Conservation (phyloP, 2,797 vertebrate genomes). For the Acrossocheilus wenchowensis region DNA sequence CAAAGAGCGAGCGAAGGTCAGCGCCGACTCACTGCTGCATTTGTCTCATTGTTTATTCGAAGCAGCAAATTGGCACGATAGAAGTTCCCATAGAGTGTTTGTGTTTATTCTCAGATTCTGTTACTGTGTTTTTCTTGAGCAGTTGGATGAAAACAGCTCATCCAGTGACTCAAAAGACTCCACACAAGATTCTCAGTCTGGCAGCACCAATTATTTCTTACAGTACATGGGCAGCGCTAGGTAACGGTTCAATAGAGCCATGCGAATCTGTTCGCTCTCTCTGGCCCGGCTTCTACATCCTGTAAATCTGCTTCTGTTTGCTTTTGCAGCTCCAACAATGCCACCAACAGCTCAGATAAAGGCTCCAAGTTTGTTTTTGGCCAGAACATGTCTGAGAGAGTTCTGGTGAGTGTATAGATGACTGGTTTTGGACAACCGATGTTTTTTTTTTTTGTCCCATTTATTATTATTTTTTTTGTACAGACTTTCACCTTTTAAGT, state of each 20-base stretch:
- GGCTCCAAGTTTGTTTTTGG: conserved; percentile 96
- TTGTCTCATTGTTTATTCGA: not conserved
- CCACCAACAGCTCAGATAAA: conserved; percentile 85
- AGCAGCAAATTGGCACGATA: not conserved
- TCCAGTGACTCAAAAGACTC: conserved; percentile 79
- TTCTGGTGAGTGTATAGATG: conserved; percentile 84
- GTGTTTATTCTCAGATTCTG: not conserved
- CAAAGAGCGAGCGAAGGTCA: conserved; percentile 95
- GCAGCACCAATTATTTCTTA: conserved; percentile 95
- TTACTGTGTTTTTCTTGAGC: not conserved
- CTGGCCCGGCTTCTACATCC: conserved; percentile 12
- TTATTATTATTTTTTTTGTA: not conserved
- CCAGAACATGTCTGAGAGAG: conserved; percentile 98
- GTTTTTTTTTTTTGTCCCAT: not conserved
- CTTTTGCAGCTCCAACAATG: conserved; percentile 85
- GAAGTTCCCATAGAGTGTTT: not conserved
- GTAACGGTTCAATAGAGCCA: conserved; percentile 70
- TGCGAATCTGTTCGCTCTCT: not conserved
- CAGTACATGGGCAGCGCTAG: conserved; percentile 95
- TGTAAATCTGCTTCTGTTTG: conserved; percentile 45
- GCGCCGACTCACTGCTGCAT: conserved; percentile 29
- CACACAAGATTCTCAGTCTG: conserved; percentile 79
- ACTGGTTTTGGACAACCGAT: not conserved
- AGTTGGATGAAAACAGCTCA: conserved; percentile 84
- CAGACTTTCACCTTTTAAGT: not conserved